A percentile compares a stretch with the other conserved stretches of the same genome.
phyloP scores from a whole-genome alignment of 1,140 invertebrate species.

The Drosophila kohkoa region DNA sequence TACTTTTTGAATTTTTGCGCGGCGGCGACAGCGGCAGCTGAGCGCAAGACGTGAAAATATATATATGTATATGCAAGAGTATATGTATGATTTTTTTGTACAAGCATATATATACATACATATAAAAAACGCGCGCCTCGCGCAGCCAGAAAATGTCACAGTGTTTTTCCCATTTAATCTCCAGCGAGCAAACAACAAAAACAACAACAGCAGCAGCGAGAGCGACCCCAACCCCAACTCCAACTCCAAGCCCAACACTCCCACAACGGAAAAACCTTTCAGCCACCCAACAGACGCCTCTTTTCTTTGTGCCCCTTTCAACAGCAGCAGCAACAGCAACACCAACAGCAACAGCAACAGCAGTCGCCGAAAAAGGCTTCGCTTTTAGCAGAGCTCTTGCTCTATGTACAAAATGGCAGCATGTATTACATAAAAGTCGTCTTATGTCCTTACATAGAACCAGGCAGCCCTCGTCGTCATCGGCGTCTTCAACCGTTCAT shows the following conservation, averaged over 20 bases:
- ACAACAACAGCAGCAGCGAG: conserved; percentile 13
- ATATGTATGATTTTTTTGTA: conserved; percentile 12
- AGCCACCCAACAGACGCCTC: conserved; percentile 57
- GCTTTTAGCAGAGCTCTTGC: conserved; percentile 24
- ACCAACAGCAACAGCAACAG: conserved; percentile 61
- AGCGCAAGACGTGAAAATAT: conserved; percentile 43
- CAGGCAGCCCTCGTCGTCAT: conserved; percentile 5
- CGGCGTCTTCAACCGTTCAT: background rate
- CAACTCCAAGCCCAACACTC: background rate
- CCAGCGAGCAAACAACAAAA: conserved; percentile 78
- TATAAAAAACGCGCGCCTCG: conserved; percentile 59
- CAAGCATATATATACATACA: conserved; percentile 10
- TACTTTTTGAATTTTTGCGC: conserved; percentile 63
- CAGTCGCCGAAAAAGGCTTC: conserved; percentile 71
- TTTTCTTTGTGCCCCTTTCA: conserved; percentile 80
- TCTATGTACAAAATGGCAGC: conserved; percentile 70
- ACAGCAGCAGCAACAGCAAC: conserved; percentile 29
- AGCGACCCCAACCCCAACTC: background rate
- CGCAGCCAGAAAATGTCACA: conserved; percentile 82
- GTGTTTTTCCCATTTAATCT: conserved; percentile 82
- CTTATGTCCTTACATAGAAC: conserved; percentile 73
- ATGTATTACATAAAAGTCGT: conserved; percentile 75
- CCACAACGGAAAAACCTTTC: conserved; percentile 32
- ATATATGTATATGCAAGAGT: conserved; percentile 26
- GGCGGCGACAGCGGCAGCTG: conserved; percentile 62